phyloP scores from a whole-genome alignment of 2,797 vertebrate genomes.

The Heterohyrax brucei region DNA sequence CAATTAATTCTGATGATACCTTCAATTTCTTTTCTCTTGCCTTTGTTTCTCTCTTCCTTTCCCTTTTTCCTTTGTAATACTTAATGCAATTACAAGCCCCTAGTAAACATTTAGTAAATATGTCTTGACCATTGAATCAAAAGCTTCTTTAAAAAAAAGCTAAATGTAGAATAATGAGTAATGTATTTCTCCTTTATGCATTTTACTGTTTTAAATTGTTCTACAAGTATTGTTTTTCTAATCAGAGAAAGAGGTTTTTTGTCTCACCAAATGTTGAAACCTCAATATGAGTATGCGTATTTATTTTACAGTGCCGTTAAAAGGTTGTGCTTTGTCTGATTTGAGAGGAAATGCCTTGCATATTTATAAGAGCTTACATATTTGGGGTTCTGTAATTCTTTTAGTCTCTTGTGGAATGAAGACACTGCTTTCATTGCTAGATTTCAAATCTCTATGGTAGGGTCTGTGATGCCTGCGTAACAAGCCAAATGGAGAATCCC shows the following conservation, averaged over 20 bases:
- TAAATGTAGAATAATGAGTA: not conserved
- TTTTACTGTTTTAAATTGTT: not conserved
- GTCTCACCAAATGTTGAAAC: not conserved
- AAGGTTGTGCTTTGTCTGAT: not conserved
- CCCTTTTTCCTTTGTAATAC: not conserved
- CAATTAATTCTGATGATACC: not conserved
- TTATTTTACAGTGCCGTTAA: constrained; percentile 5
- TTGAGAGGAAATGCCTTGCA: not conserved
- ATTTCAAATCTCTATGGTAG: not conserved
- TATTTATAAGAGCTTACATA: constrained; percentile 1
- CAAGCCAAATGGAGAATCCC: not conserved
- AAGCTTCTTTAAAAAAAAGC: not conserved
- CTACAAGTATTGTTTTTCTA: not conserved
- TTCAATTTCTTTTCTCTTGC: not conserved
- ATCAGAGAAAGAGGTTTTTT: constrained; percentile 8
- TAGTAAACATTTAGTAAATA: not conserved
- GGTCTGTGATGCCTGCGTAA: too few species aligned
- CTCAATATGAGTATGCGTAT: not conserved
- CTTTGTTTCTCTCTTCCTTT: not conserved
- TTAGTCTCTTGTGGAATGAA: constrained; percentile 9
- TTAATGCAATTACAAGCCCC: not conserved
- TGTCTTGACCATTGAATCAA: not conserved
- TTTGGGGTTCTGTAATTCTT: not conserved
- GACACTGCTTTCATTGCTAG: not conserved
- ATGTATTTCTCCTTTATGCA: constrained; percentile 40